phyloP scores from a whole-genome alignment of 2,888 invertebrate species.

The Mellilla xanthometata region DNA sequence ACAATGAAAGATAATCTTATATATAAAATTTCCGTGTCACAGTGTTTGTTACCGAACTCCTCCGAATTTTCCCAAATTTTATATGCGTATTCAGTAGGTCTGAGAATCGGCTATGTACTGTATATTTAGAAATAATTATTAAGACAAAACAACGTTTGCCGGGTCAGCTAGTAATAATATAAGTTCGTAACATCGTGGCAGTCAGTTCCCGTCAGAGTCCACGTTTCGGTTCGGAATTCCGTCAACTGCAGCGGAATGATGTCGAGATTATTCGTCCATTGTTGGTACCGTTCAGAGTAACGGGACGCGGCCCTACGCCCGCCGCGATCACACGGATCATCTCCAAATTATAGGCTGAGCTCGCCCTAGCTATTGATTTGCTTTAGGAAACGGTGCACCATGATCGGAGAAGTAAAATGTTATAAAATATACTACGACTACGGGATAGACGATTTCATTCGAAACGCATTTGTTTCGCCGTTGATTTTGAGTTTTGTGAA shows the following conservation, averaged over 20 bases:
- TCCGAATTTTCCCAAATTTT: too few species aligned
- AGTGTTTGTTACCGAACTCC: too few species aligned
- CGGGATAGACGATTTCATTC: too few species aligned
- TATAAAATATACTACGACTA: not conserved
- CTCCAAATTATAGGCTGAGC: slow-evolving; percentile 36
- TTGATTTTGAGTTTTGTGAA: too few species aligned
- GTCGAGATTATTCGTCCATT: slow-evolving; percentile 48
- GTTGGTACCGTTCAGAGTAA: slow-evolving; percentile 67
- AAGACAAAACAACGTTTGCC: too few species aligned
- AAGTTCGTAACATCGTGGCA: not conserved
- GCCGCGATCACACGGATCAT: slow-evolving; percentile 44
- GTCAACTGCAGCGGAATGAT: slow-evolving; percentile 33
- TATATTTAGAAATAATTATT: too few species aligned
- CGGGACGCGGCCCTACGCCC: slow-evolving; percentile 65
- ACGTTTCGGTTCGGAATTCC: slow-evolving; percentile 25
- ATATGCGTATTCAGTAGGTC: too few species aligned
- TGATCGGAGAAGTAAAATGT: not conserved
- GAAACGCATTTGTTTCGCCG: too few species aligned
- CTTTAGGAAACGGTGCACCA: slow-evolving; percentile 5
- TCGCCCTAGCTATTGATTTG: slow-evolving; percentile 15
- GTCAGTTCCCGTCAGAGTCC: slow-evolving; percentile 6
- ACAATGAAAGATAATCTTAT: too few species aligned
- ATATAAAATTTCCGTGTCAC: too few species aligned
- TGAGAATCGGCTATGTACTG: too few species aligned
- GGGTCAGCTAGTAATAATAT: too few species aligned